Conservation (phyloP, 1,140 invertebrate genomes). For the Drosophila serrata region DNA sequence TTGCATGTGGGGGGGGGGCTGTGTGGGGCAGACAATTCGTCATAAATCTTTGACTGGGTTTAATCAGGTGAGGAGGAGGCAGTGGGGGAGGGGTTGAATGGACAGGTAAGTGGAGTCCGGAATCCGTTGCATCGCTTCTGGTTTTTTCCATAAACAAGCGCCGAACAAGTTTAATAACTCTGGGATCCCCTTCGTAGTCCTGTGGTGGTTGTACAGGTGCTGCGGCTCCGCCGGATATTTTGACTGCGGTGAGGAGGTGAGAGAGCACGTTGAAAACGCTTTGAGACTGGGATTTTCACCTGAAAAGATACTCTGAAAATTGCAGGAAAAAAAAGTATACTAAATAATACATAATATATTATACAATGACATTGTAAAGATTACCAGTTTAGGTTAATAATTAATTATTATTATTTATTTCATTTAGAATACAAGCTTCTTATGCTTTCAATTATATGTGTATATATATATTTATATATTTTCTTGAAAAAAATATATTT, state of each 20-base stretch:
- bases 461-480: too few species aligned
- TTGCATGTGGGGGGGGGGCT: conserved; percentile 3
- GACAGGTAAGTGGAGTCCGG: conserved; percentile 8
- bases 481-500: too few species aligned
- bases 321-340: background rate
- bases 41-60: conserved; percentile 44
- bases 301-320: background rate
- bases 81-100: background rate
- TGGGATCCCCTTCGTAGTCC: conserved; percentile 21
- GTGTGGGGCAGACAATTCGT: conserved; percentile 34
- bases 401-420: too few species aligned
- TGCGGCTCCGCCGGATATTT: conserved; percentile 34
- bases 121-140: background rate
- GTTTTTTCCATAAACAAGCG: conserved; percentile 46
- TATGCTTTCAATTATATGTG: too few species aligned
- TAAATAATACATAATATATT: too few species aligned
- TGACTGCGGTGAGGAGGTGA: conserved; percentile 19
- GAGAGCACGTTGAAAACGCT: conserved; percentile 1
- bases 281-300: background rate
- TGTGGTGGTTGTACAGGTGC: conserved; percentile 32
- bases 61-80: conserved; percentile 20
- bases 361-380: too few species aligned
- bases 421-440: too few species aligned
- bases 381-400: too few species aligned
- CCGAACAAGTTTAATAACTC: conserved; percentile 64